Evolutionary conservation across 2,888 invertebrate species (phyloP).

Genomic region (Hoplodrina blanda): DNA sequence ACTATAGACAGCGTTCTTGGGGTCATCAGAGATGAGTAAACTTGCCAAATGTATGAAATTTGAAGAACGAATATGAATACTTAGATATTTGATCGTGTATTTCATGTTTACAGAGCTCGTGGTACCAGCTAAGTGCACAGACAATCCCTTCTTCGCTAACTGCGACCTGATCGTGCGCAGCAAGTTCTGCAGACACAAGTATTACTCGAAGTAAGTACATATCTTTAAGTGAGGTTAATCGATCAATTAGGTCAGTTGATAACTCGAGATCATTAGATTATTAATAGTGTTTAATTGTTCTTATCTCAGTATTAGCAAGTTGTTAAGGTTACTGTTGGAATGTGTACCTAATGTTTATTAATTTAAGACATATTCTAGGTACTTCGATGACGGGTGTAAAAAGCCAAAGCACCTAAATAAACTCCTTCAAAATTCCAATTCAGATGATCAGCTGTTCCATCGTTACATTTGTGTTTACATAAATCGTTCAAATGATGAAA

Average conservation of each 20-base stretch:
- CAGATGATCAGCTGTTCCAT: too few species aligned
- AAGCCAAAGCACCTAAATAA: too few species aligned
- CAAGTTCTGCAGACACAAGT: conserved; percentile 96
- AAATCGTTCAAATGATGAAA: too few species aligned
- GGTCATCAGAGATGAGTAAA: not conserved
- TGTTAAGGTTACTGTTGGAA: not conserved
- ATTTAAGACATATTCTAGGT: not conserved
- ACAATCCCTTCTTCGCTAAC: conserved; percentile 97
- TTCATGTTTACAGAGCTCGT: conserved; percentile 90
- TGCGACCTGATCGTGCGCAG: conserved; percentile 96
- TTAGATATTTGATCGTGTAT: not conserved
- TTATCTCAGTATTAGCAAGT: conserved; percentile 10
- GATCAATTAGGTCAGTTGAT: conserved; percentile 35
- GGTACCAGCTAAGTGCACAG: conserved; percentile 95
- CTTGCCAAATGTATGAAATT: not conserved
- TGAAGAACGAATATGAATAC: not conserved
- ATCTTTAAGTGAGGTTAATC: conserved; percentile 32
- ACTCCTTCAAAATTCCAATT: too few species aligned
- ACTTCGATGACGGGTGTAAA: too few species aligned
- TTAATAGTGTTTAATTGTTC: conserved; percentile 23
- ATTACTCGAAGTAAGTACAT: conserved; percentile 93
- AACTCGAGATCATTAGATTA: conserved; percentile 29
- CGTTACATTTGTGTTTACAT: too few species aligned
- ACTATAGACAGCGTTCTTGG: too few species aligned
- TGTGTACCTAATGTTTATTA: conserved; percentile 12